Evolutionary conservation across 2,797 vertebrate species (phyloP).

Genomic region (Malacoctenus gilli): DNA sequence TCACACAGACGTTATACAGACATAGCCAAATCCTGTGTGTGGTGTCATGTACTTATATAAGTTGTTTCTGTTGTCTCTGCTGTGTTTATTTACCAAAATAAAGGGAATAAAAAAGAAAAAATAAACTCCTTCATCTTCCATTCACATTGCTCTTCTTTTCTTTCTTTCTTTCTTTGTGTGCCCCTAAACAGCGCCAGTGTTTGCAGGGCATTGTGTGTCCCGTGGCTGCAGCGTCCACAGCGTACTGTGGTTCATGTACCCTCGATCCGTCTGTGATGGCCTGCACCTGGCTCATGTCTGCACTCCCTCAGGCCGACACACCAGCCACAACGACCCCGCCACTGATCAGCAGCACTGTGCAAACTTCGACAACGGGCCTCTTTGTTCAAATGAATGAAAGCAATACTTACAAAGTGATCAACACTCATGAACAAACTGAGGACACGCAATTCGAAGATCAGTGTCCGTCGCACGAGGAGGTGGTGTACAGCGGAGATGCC

Average conservation of each 20-base stretch:
- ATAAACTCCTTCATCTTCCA: no score
- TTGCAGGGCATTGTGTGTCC: slow-evolving; percentile 82
- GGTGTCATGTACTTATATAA: no score
- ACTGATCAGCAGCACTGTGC: slow-evolving; percentile 45
- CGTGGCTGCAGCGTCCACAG: slow-evolving; percentile 71
- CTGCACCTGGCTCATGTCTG: slow-evolving; percentile 81
- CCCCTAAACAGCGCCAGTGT: slow-evolving; percentile 79
- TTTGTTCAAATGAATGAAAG: slow-evolving; percentile 24
- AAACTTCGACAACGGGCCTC: slow-evolving; percentile 40
- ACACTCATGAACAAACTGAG: slow-evolving; percentile 6
- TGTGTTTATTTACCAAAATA: no score
- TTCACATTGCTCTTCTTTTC: not conserved
- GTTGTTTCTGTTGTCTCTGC: no score
- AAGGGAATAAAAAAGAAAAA: no score
- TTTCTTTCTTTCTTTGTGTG: not conserved
- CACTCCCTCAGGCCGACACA: slow-evolving; percentile 20
- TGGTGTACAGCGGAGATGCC: slow-evolving; percentile 79
- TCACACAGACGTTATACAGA: not conserved
- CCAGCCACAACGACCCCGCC: slow-evolving; percentile 25
- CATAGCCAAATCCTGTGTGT: not conserved
- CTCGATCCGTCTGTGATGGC: slow-evolving; percentile 79
- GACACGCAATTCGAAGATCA: slow-evolving; percentile 30
- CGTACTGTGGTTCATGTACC: slow-evolving; percentile 87
- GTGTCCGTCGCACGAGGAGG: slow-evolving; percentile 83
- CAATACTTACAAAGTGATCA: slow-evolving; percentile 28